phyloP scores from a whole-genome alignment of 2,888 invertebrate species.

The Crepidodera aurea region DNA sequence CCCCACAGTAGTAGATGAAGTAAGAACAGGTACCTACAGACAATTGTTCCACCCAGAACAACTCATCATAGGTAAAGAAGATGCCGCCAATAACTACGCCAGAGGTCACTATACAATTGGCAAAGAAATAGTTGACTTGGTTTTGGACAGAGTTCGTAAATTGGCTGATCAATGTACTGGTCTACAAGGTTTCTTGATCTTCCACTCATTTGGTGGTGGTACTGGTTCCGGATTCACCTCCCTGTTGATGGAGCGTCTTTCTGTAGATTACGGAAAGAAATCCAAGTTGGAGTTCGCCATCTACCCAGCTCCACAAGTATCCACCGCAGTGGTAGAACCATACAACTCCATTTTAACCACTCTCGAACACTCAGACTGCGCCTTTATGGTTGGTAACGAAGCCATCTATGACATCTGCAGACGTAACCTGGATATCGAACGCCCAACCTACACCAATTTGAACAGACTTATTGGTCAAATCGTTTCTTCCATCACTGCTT shows the following conservation, averaged over 20 bases:
- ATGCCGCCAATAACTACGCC: conserved; percentile 97
- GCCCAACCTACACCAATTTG: conserved; percentile 96
- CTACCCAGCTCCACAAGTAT: conserved; percentile 93
- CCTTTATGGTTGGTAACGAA: conserved; percentile 94
- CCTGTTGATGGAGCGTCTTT: conserved; percentile 94
- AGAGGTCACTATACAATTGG: conserved; percentile 98
- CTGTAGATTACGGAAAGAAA: conserved; percentile 96
- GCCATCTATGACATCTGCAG: conserved; percentile 93
- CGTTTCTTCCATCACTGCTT: conserved; percentile 92
- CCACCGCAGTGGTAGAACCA: conserved; percentile 93
- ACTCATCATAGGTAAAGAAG: conserved; percentile 89
- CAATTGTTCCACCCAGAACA: conserved; percentile 98
- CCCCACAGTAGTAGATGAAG: conserved; percentile 96
- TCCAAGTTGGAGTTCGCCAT: conserved; percentile 95
- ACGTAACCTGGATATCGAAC: conserved; percentile 92
- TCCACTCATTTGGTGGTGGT: conserved; percentile 94
- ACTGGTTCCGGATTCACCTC: conserved; percentile 97
- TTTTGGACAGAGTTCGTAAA: conserved; percentile 69
- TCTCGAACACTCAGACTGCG: conserved; percentile 93
- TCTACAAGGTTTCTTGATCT: conserved; percentile 91
- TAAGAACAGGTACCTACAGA: conserved; percentile 91
- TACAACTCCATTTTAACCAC: conserved; percentile 97
- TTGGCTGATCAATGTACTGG: conserved; percentile 90
- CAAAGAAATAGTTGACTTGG: conserved; percentile 91
- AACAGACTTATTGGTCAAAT: conserved; percentile 96